phyloP scores from a whole-genome alignment of 2,113 vertebrate species.

The Harpagus bidentatus region DNA sequence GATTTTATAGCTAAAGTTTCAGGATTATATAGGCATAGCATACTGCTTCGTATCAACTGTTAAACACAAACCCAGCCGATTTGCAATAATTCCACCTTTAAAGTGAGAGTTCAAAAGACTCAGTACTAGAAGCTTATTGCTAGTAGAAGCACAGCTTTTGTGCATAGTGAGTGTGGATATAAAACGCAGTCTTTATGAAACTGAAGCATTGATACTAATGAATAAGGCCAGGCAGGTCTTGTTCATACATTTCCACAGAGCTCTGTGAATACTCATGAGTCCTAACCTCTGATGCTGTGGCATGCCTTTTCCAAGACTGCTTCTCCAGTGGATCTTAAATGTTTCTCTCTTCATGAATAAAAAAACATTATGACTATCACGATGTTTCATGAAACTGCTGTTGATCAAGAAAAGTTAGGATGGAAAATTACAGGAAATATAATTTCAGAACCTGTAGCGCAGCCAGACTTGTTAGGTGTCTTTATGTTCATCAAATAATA shows the following conservation, averaged over 20 bases:
- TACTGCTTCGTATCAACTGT: not conserved
- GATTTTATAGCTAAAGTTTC: not conserved
- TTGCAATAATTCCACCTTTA: not conserved
- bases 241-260: not conserved
- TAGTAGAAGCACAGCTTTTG: not conserved
- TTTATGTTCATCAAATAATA: not conserved
- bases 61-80: not conserved
- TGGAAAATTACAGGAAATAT: not conserved
- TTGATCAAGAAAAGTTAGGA: not conserved
- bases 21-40: not conserved
- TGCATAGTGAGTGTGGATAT: not conserved
- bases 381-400: not conserved
- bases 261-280: not conserved
- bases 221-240: not conserved
- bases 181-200: not conserved
- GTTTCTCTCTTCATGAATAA: not conserved
- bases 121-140: not conserved
- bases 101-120: not conserved
- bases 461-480: not conserved
- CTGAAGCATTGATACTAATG: not conserved
- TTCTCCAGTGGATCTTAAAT: not conserved
- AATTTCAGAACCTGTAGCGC: not conserved
- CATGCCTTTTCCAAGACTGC: not conserved
- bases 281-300: not conserved
- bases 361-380: not conserved